Base-by-base conservation (phyloP, 2,888 invertebrate genomes). In the Luperina testacea region DNA sequence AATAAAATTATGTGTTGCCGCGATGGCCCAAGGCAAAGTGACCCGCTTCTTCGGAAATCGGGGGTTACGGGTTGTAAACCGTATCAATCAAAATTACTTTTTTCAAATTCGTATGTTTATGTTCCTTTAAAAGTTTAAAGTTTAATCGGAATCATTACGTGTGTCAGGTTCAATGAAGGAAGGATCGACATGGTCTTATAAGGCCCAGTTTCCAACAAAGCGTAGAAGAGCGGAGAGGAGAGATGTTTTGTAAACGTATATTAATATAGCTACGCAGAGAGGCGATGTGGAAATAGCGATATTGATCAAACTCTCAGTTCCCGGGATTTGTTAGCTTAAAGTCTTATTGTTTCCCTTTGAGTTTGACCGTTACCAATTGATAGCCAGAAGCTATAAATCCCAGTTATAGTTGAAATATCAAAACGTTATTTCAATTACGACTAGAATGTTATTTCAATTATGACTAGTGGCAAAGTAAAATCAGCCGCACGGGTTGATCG, bases 311-410 rank as follows among this genome's bases (percentile, higher is more conserved):
- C 45, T 27, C 42, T 20, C 13, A 42, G 42, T 6, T 7, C 20
- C n/a, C 32, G 6, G 17, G 24, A 68, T 68, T 68, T 45, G 72
- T 45, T 45, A 42, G 59, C 45, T 72, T 20, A 42, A 59, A n/a
- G 51, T 17, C n/a, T 38, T 51, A 15, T 59, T 42, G n/a, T 38
- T 20, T n/a, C 27, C 24, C 27, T 69, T 27, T 24, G 42, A 53
- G 42, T 53, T n/a, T 42, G 27, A 74, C 20, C 20, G 69, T 69
- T 42, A 42, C 20, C 27, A 53, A 42, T 69, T 74, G 73, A 38
- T 51, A 38, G 51, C 42, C 53, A 53, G 15, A 48, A 45, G 45
- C 45, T 45, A 27, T 61, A 20, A 27, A 69, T n/a, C 15, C 53
- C 3, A 51, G 69, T 42, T 69, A 57, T 9, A 53, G 11, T 32